Conservation (phyloP, 2,797 vertebrate species). For the Holocentrus rufus region DNA sequence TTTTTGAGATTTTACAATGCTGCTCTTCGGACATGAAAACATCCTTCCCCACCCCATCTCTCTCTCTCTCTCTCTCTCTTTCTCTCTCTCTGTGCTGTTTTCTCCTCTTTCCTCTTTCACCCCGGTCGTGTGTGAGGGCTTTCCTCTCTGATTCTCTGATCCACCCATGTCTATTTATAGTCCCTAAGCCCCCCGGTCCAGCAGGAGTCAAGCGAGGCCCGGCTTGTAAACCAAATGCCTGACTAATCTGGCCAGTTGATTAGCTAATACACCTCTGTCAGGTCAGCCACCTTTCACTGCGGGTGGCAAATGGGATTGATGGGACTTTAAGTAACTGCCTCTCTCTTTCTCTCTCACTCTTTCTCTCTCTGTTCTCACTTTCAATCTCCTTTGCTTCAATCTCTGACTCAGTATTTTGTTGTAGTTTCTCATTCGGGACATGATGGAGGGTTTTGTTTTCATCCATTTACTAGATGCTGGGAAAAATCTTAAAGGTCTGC, state of each 20-base stretch:
- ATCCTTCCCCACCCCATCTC: background rate
- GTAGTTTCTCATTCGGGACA: constrained; percentile 26
- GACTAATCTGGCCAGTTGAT: constrained; percentile 67
- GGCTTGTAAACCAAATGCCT: constrained; percentile 52
- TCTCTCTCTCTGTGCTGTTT: constrained; percentile 15
- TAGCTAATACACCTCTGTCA: constrained; percentile 49
- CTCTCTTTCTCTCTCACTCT: constrained; percentile 8
- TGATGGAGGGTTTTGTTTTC: constrained; percentile 32
- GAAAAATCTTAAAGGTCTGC: too few species aligned
- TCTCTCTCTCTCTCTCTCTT: background rate
- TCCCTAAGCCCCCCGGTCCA: constrained; percentile 50
- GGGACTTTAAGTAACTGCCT: constrained; percentile 29
- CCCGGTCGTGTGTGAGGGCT: constrained; percentile 51
- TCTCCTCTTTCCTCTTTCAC: constrained; percentile 41
- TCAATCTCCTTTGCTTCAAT: constrained; percentile 11
- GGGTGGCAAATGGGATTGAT: constrained; percentile 40
- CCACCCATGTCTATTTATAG: constrained; percentile 66
- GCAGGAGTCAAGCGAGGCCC: constrained; percentile 32
- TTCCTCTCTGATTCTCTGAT: constrained; percentile 42
- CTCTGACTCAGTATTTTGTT: constrained; percentile 6
- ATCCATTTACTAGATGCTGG: too few species aligned
- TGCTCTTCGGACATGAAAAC: background rate
- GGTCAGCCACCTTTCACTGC: constrained; percentile 24
- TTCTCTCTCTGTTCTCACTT: background rate
- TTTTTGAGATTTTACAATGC: background rate